phyloP scores from a whole-genome alignment of 2,888 invertebrate species.

The Dione vanillae region DNA sequence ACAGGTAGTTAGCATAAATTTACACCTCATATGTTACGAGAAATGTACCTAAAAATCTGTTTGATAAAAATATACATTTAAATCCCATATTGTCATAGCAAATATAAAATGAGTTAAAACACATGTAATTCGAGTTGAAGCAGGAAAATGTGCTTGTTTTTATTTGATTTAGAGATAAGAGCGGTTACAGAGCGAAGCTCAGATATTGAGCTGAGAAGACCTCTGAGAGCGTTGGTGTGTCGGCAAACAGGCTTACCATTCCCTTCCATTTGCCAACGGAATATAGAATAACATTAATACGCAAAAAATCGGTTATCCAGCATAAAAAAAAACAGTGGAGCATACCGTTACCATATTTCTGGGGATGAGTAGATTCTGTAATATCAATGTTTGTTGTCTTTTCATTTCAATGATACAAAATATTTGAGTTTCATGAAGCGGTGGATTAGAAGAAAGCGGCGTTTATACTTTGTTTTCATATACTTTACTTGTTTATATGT shows the following conservation, averaged over 20 bases:
- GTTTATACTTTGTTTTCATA: not conserved
- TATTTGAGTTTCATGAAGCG: conserved; percentile 9
- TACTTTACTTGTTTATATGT: not conserved
- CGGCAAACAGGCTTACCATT: conserved; percentile 67
- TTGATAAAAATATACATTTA: conserved; percentile 6
- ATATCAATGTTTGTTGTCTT: conserved; percentile 38
- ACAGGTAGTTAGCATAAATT: not conserved
- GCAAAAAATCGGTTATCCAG: conserved; percentile 40
- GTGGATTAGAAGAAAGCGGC: not conserved
- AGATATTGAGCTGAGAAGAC: conserved; percentile 41
- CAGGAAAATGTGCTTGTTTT: conserved; percentile 45
- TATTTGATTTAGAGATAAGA: conserved; percentile 61
- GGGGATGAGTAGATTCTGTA: conserved; percentile 20
- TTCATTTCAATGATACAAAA: conserved; percentile 34
- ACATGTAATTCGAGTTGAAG: conserved; percentile 39
- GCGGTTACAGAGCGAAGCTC: conserved; percentile 39
- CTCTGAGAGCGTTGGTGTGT: conserved; percentile 66
- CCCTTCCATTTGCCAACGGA: conserved; percentile 46
- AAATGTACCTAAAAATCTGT: not conserved
- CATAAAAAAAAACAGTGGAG: conserved; percentile 30
- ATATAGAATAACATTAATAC: conserved; percentile 46
- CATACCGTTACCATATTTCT: conserved; percentile 29
- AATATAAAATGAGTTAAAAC: conserved; percentile 42
- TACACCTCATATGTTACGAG: not conserved
- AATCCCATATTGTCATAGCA: conserved; percentile 15